Base-by-base conservation (phyloP, 2,113 vertebrate species). In the Globicephala melas region DNA sequence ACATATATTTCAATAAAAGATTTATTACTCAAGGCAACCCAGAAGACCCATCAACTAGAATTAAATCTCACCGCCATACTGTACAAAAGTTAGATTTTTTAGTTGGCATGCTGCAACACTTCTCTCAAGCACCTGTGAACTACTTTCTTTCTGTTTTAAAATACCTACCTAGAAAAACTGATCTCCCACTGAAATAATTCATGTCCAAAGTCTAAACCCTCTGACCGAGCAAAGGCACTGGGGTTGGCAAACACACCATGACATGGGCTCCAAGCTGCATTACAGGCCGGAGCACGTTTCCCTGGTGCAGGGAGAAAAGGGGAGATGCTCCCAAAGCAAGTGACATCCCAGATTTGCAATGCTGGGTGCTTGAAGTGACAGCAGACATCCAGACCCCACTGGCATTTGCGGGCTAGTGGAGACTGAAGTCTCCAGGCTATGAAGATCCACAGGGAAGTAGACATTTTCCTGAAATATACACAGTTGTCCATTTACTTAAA, bases 251-350 rank as follows among this genome's bases (percentile, higher is more conserved):
- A 11, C 26, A 21, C 12, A 2, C 26, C 17, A 2, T 36, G 33
- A 6, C 3, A 4, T 0, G 38, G 47, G 55, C 36, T 44, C 44
- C 47, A 41, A 1, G 0, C 8, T 26, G n/a, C 13, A 23, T 8
- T 14, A 14, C 58, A 26, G 21, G 60, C 6, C 8, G 0, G 11
- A 10, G 25, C 17, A 31, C 1, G 2, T 47, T 31, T 68, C 70
- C 4, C 80, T 11, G 13, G 60, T 3, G 38, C 58, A 13, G 17
- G 25, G 60, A 23, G 58, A 8, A 23, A 77, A 28, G 47, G 13
- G 12, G 38, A 77, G 38, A n/a, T 20, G 80, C 70, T 23, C 41
- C 17, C 70, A 4, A 3, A 10, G 25, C 58, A 50, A 47, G 21
- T 44, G 18, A 25, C 38, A 18, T n/a, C 63, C 74, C 7, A 13